A percentile compares a stretch with the other conserved stretches of the same genome.
Conservation (phyloP, 2,888 invertebrate genomes). For the Copidosoma aretas region DNA sequence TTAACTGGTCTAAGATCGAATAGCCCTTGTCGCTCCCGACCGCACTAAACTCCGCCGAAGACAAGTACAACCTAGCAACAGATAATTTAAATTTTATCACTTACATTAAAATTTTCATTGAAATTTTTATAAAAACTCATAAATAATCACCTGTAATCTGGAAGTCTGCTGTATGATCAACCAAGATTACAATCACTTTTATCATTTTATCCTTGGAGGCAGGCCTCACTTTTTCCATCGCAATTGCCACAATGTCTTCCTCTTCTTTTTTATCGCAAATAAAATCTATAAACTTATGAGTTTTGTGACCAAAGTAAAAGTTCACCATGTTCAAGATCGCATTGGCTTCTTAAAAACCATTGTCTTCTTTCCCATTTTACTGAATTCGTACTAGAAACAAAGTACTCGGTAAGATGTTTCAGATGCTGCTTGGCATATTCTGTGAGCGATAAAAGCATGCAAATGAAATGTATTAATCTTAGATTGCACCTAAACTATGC, state of each 20-base stretch:
- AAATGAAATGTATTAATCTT: slow-evolving; percentile 93
- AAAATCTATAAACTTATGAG: slow-evolving; percentile 75
- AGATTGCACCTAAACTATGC: slow-evolving; percentile 74
- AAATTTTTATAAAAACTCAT: neutral
- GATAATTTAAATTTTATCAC: neutral
- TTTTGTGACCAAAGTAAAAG: slow-evolving; percentile 88
- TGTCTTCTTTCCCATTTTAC: slow-evolving; percentile 94
- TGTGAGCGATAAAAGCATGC: slow-evolving; percentile 85
- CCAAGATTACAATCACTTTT: slow-evolving; percentile 84
- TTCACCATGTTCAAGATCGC: slow-evolving; percentile 90
- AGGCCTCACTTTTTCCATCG: slow-evolving; percentile 81
- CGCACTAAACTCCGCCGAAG: slow-evolving; percentile 80
- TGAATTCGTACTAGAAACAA: slow-evolving; percentile 92
- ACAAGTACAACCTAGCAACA: slow-evolving; percentile 70
- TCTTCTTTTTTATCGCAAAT: slow-evolving; percentile 78
- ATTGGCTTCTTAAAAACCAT: slow-evolving; percentile 83
- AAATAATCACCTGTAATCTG: slow-evolving; percentile 66
- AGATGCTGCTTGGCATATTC: slow-evolving; percentile 87
- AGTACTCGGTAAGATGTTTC: slow-evolving; percentile 90
- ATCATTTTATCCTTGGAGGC: slow-evolving; percentile 96
- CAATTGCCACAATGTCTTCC: slow-evolving; percentile 71
- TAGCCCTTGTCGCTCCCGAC: slow-evolving; percentile 91
- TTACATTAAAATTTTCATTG: neutral
- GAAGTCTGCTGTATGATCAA: slow-evolving; percentile 86
- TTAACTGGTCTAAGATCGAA: slow-evolving; percentile 93